A percentile compares a stretch with the other conserved stretches of the same genome.
These are phyloP conservation scores for Caprella mutica DNA, from an alignment of 2,888 invertebrate species.

Conservation along the genomic window DNA sequence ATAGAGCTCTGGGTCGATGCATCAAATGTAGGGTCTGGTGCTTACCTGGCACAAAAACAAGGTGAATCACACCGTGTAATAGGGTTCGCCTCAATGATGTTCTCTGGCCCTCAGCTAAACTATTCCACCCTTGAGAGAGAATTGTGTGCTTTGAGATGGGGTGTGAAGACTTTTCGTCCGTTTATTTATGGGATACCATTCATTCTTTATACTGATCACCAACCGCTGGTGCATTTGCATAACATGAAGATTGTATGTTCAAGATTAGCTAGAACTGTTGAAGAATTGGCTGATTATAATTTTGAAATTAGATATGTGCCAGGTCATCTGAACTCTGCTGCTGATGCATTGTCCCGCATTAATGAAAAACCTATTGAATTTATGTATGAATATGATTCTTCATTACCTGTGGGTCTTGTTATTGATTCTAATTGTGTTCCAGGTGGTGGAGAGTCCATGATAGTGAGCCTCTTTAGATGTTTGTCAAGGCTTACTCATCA, in stretches of 20 bases:
- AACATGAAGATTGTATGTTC: not conserved
- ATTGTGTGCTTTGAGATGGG: not conserved
- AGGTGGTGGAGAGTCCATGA: too few species aligned
- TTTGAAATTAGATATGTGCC: not conserved
- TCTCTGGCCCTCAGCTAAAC: not conserved
- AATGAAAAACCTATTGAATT: too few species aligned
- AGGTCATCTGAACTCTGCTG: not conserved
- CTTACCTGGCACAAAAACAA: not conserved
- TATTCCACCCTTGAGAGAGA: not conserved
- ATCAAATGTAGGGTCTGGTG: not conserved
- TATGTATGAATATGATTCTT: too few species aligned
- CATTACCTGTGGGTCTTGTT: too few species aligned
- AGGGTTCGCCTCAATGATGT: not conserved
- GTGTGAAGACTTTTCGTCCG: not conserved
- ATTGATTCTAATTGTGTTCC: too few species aligned
- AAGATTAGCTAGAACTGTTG: not conserved
- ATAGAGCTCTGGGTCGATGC: slow-evolving; percentile 2
- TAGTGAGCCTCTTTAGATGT: too few species aligned
- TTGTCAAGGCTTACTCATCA: too few species aligned
- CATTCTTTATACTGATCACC: not conserved
- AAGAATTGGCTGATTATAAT: not conserved
- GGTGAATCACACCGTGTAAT: not conserved
- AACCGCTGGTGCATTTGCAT: not conserved
- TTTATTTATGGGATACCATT: not conserved
- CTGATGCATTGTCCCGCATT: not conserved